Conservation (phyloP, 2,797 vertebrate species). For the Lepidocolaptes lacrymiger region DNA sequence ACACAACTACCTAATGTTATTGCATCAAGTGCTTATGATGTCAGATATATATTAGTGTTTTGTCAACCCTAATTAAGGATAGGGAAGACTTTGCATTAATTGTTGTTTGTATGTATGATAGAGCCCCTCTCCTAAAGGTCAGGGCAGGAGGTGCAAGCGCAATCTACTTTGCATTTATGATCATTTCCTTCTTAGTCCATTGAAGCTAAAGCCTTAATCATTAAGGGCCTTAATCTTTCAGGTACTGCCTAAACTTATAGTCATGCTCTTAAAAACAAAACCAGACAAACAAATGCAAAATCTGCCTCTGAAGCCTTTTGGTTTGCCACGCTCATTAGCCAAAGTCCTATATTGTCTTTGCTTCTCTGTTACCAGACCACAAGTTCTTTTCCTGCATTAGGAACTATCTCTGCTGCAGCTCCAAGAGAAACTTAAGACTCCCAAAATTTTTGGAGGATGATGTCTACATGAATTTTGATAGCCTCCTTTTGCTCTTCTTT, state of each 20-base stretch:
- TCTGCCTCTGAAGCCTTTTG: not conserved
- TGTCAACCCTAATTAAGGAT: not conserved
- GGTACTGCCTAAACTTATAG: not conserved
- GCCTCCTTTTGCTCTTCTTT: not conserved
- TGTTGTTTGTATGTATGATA: fast-evolving
- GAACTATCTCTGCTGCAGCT: not conserved
- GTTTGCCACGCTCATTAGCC: not conserved
- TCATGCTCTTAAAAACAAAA: not conserved
- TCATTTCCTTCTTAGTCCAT: not conserved
- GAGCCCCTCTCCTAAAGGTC: not conserved
- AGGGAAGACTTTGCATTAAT: not conserved
- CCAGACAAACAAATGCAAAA: not conserved
- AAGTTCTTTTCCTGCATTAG: not conserved
- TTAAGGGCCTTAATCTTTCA: not conserved
- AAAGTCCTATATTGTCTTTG: not conserved
- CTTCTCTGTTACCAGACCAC: not conserved
- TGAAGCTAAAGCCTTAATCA: not conserved
- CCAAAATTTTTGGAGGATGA: not conserved
- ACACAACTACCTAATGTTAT: not conserved
- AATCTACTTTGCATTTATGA: not conserved
- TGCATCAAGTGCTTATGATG: not conserved
- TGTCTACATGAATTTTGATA: not conserved
- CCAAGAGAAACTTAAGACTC: not conserved
- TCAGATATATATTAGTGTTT: not conserved
- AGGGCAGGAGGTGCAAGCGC: not conserved